Base-by-base conservation (phyloP, 1,140 invertebrate genomes). In the Globodera ellingtonae region DNA sequence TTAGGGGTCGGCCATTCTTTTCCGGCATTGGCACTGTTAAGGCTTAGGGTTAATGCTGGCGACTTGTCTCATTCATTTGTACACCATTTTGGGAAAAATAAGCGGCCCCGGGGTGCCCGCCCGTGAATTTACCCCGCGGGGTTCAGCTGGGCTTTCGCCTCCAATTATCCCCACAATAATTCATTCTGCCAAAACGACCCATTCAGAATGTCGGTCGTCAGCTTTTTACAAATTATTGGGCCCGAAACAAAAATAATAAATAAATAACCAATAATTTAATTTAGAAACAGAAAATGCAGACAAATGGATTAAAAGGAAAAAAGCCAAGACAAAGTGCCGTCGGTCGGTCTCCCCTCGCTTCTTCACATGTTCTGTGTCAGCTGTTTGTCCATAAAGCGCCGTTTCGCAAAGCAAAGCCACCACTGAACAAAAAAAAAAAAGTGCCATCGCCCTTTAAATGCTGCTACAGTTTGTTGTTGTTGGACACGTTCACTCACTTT, bases 301-400 rank as follows among this genome's bases (percentile, higher is more conserved):
- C 35, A 35, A 35, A 35, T 35, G 35, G 35, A 35, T 35, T 35
- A 35, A 35, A 35, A 35, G 3, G 52, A 52, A 52, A 15, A 52
- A 15, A 52, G 6, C 4, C 13, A 62, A 62, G 56, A 18, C 56
- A 18, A 18, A 18, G 35, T 35, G 35, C 35, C 35, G 56, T 62
- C 56, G 56, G 10, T 52, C 50, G 50, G 50, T 13, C 7, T 59
- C 10, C 15, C 15, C 18, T 18, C 56, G 13, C 18, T 18, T 70
- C 24, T 10, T 70, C 67, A 82, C 81, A 82, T 83, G 44, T 47
- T 83, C 48, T 84, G 77, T 21, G 84, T 75, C 8, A 99, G 91
- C 67, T 95, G 97, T 89, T 98, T 99, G 88, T 99, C 97, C 97
- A 99, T 98, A 89, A 99, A 99, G 92, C 97, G 97, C 92, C 96